Conservation (phyloP, 2,888 invertebrate species). For the Craniophora ligustri region DNA sequence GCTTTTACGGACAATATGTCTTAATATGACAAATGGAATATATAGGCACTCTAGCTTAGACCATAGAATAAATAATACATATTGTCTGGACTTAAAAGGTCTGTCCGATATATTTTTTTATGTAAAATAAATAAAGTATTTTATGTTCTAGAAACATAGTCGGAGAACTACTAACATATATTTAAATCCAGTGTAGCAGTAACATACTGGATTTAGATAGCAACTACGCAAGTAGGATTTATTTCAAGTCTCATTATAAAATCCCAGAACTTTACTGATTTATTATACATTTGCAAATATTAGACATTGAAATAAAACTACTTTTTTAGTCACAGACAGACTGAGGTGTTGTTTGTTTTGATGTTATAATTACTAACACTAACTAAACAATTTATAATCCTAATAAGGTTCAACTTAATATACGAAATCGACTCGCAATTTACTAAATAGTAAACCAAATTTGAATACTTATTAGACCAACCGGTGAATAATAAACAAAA, state of each 20-base stretch:
- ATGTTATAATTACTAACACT: too few species aligned
- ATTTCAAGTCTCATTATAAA: background rate
- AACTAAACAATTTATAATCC: background rate
- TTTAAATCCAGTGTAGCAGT: background rate
- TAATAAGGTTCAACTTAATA: constrained; percentile 4
- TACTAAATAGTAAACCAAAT: constrained; percentile 27
- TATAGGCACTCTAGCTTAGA: background rate
- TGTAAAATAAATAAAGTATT: constrained; percentile 18
- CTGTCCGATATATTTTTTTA: background rate
- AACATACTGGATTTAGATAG: background rate
- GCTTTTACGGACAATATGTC: constrained; percentile 36
- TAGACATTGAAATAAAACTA: too few species aligned
- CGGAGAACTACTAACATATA: background rate
- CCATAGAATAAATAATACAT: background rate
- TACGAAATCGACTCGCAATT: constrained; percentile 1
- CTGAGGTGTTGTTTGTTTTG: too few species aligned
- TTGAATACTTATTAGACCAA: constrained; percentile 31
- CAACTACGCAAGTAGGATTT: constrained; percentile 1
- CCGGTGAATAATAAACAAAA: constrained; percentile 39
- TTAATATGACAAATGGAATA: constrained; percentile 29
- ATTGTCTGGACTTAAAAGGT: background rate
- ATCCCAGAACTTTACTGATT: background rate
- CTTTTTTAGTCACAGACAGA: too few species aligned
- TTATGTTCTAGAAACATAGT: background rate
- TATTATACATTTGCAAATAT: too few species aligned